phyloP scores from a whole-genome alignment of 2,113 vertebrate species.

The Cinclus cinclus region DNA sequence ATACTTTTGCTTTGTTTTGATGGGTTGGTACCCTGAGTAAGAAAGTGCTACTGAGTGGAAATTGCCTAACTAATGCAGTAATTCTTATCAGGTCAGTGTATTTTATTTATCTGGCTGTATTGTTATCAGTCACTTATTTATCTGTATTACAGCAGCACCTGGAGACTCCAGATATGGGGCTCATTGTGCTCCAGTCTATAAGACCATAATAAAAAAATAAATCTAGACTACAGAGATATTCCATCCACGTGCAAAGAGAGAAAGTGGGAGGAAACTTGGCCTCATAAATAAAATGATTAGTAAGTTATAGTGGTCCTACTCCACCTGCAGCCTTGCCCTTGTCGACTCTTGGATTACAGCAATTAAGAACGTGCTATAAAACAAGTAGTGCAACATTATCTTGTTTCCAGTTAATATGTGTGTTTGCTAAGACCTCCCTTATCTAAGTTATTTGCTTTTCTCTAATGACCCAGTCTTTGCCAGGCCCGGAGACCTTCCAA shows the following conservation, averaged over 20 bases:
- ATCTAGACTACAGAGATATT: not conserved
- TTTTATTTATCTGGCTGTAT: slow-evolving; percentile 11
- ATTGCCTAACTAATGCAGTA: not conserved
- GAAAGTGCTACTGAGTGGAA: not conserved
- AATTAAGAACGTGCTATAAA: not conserved
- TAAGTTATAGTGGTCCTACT: not conserved
- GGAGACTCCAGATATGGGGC: not conserved
- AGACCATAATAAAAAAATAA: not conserved
- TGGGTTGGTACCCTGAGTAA: not conserved
- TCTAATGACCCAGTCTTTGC: not conserved
- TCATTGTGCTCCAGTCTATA: not conserved
- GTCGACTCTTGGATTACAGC: not conserved
- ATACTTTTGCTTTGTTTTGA: not conserved
- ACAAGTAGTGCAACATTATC: not conserved
- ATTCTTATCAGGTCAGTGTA: not conserved
- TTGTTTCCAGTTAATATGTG: slow-evolving; percentile 23
- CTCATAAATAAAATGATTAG: not conserved
- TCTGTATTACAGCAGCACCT: not conserved
- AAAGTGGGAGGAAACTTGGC: not conserved
- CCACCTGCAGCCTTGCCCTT: not conserved
- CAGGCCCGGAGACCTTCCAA: not conserved
- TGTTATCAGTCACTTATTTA: slow-evolving; percentile 4
- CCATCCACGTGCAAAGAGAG: not conserved
- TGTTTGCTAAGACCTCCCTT: not conserved
- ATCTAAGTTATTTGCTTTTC: slow-evolving; percentile 16